Evolutionary conservation across 2,888 invertebrate species (phyloP), one percentile per base, ranked within the genome.

Genomic region (Tetragonula carbonaria): DNA sequence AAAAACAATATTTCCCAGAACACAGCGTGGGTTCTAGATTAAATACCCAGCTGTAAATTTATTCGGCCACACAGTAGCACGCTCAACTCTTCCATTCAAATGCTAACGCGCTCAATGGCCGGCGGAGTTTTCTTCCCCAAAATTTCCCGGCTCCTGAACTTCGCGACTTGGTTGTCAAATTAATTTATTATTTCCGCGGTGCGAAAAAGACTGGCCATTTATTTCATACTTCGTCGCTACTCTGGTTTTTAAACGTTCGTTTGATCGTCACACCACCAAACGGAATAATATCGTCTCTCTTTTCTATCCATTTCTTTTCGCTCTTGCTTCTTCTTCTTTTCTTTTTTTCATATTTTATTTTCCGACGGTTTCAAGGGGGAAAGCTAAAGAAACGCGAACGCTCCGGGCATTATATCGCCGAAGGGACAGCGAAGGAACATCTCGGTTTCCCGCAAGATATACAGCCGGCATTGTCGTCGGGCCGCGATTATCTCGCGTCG

Each of bases 381-480:
- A 28, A 33, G 53, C 14, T n/a, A 23, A 45, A 63, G 74, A 76
- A 68, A 63, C 63, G 55, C 71, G 75, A 77, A 72, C 53, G 59
- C 23, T 53, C 21, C 51, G 68, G 13, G 55, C 50, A 57, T 84
- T 78, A 74, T 78, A 78, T 82, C 83, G 8, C 51, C 4, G 63
- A 50, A 23, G 23, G 23, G 38, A 23, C 51, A 51, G 45, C 33
- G 55, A 50, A n/a, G 16, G 11, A 63, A 33, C 51, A 65, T 74
- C 84, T 45, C 72, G 72, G 74, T 71, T 83, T 55, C 78, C 45
- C 82, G 66, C 74, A 55, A 83, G 84, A 84, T 79, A 77, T 79
- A 80, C 75, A 72, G 78, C 62, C 62, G 50, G 66, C 85, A 84
- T 85, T 84, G 84, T 84, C 80, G 74, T 75, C 75, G 67, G 45